Conservation (phyloP, 2,797 vertebrate species). For the Enteromius trimaculatus region DNA sequence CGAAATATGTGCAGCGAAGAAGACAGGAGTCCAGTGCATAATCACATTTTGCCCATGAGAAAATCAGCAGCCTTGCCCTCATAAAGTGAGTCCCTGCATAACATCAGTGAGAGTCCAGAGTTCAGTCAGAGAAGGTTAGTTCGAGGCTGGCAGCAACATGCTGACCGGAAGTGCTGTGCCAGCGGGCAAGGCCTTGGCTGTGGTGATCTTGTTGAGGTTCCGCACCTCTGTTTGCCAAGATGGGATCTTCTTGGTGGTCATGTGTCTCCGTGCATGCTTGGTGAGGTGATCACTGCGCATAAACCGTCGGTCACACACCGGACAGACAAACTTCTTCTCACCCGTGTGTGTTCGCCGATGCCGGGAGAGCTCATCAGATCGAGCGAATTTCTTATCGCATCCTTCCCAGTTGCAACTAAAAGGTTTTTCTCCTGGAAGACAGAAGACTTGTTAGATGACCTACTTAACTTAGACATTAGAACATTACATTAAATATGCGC, state of each 20-base stretch:
- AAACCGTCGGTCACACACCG: slow-evolving; percentile 92
- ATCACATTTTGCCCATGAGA: slow-evolving; percentile 71
- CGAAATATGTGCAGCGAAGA: slow-evolving; percentile 63
- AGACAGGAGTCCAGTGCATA: slow-evolving; percentile 81
- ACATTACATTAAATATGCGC: slow-evolving; percentile 19
- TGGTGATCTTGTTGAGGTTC: slow-evolving; percentile 82
- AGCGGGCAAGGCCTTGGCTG: slow-evolving; percentile 72
- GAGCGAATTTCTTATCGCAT: slow-evolving; percentile 95
- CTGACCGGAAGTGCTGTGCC: slow-evolving; percentile 74
- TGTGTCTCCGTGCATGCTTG: slow-evolving; percentile 94
- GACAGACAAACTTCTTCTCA: slow-evolving; percentile 96
- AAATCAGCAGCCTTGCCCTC: slow-evolving; percentile 69
- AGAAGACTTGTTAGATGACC: slow-evolving; percentile 52
- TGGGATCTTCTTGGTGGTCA: slow-evolving; percentile 90
- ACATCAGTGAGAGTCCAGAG: slow-evolving; percentile 49
- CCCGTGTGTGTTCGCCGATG: slow-evolving; percentile 96
- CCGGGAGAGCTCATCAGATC: slow-evolving; percentile 95
- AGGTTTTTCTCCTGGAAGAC: slow-evolving; percentile 90
- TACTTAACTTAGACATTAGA: background rate
- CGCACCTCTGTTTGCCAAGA: slow-evolving; percentile 93
- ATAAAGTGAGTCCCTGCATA: slow-evolving; percentile 64
- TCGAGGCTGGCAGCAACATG: slow-evolving; percentile 77
- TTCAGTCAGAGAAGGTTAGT: slow-evolving; percentile 67
- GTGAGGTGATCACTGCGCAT: slow-evolving; percentile 99
- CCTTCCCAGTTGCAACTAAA: slow-evolving; percentile 97